Conservation (phyloP, 2,888 invertebrate genomes). For the Leptura quadrifasciata region DNA sequence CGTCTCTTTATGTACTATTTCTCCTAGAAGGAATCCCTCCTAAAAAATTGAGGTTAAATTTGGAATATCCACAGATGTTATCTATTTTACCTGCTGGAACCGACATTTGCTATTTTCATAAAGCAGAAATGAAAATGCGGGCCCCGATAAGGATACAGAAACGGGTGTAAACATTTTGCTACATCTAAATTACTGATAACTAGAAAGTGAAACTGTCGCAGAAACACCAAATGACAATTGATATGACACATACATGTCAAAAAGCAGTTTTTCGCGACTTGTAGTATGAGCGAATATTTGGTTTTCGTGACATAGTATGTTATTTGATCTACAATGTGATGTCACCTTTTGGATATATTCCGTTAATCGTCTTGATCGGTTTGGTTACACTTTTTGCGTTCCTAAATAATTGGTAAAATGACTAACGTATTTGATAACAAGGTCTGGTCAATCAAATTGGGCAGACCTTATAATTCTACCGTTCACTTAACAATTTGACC, state of each 20-base stretch:
- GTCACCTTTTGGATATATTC: too few species aligned
- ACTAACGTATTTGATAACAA: too few species aligned
- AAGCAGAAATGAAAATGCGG: conserved; percentile 81
- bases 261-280: too few species aligned
- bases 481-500: too few species aligned
- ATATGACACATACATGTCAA: neutral
- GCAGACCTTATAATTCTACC: too few species aligned
- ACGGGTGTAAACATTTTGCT: conserved; percentile 65
- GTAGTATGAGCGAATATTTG: too few species aligned
- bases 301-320: too few species aligned
- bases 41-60: conserved; percentile 63
- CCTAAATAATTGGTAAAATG: too few species aligned
- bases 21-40: conserved; percentile 81
- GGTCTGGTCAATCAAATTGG: too few species aligned
- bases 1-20: conserved; percentile 79
- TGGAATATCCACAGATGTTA: neutral
- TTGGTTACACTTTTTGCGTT: too few species aligned
- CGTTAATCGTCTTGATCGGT: too few species aligned
- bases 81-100: conserved; percentile 77
- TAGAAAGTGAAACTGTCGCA: neutral
- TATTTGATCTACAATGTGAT: too few species aligned
- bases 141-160: conserved; percentile 73
- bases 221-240: conserved; percentile 3
- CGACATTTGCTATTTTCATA: conserved; percentile 80
- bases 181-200: conserved; percentile 24